Percentiles rank a stretch among this genome's conserved stretches.
phyloP scores from a whole-genome alignment of 30 jellyfish, hydroid and myxozoan genomes.

The Turritopsis dohrnii region DNA sequence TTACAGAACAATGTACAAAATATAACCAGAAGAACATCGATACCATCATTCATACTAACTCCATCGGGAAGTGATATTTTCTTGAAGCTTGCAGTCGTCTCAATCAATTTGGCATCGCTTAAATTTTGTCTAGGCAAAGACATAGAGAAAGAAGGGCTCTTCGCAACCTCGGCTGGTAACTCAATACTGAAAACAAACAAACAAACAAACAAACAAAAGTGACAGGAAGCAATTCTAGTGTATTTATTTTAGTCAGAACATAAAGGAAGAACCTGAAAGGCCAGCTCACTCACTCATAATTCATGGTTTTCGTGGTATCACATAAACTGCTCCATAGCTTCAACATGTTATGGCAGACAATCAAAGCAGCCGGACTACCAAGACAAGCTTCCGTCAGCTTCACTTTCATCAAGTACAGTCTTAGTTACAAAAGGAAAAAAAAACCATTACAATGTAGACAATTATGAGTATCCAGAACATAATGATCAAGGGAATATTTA shows the following conservation, averaged over 20 bases:
- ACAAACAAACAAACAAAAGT: no score
- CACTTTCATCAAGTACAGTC: slow-evolving; percentile 57
- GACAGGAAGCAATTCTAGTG: no score
- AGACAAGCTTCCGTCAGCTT: slow-evolving; percentile 50
- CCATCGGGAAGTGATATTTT: slow-evolving; percentile 45
- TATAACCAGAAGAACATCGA: background rate
- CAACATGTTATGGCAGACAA: slow-evolving; percentile 67
- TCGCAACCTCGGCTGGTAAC: slow-evolving; percentile 3
- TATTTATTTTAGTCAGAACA: no score
- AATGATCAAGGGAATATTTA: background rate
- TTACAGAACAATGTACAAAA: no score
- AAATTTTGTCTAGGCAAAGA: background rate
- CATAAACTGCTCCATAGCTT: slow-evolving; percentile 42
- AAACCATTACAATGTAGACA: no score
- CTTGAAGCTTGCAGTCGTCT: slow-evolving; percentile 42
- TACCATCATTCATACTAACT: slow-evolving; percentile 30
- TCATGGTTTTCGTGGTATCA: background rate
- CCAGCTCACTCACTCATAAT: slow-evolving; percentile 36
- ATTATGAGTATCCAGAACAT: no score
- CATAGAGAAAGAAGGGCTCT: slow-evolving; percentile 28
- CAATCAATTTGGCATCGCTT: slow-evolving; percentile 20
- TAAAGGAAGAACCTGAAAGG: no score
- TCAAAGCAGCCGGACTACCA: slow-evolving; percentile 73
- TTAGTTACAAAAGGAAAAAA: background rate
- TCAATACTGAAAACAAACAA: background rate